These are phyloP conservation scores for Nephrotoma appendiculata DNA, from an alignment of 2,888 invertebrate genomes.

Conservation along the genomic window DNA sequence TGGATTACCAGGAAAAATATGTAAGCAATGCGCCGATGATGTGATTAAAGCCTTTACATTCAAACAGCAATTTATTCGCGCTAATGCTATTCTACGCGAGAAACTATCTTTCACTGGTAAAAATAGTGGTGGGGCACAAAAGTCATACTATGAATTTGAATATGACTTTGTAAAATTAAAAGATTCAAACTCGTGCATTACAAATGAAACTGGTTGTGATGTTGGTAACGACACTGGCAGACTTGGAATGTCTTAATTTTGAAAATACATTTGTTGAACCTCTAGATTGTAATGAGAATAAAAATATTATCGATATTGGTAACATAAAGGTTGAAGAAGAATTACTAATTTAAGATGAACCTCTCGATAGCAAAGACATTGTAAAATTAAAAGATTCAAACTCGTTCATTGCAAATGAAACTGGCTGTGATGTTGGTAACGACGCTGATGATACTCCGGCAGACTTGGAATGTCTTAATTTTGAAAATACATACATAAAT, in stretches of 20 bases:
- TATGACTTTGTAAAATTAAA: not conserved
- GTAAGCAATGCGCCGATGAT: slow-evolving; percentile 18
- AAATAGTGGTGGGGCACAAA: not conserved
- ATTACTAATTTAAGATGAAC: not conserved
- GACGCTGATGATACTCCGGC: not conserved
- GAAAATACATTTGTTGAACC: not conserved
- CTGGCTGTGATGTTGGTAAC: not conserved
- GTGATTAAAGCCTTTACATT: slow-evolving; percentile 21
- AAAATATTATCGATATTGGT: not conserved
- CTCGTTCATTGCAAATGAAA: not conserved
- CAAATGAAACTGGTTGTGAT: not conserved
- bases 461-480: not conserved
- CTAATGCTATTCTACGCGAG: slow-evolving; percentile 20
- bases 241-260: not conserved
- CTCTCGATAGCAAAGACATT: too few relatives aligned
- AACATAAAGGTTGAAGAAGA: not conserved
- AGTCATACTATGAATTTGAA: not conserved
- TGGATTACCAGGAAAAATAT: slow-evolving; percentile 22
- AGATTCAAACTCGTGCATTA: not conserved
- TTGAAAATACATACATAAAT: not conserved
- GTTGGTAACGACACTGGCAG: not conserved
- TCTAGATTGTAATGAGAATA: not conserved
- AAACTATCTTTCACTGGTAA: slow-evolving; percentile 10
- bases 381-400: not conserved
- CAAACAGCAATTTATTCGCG: slow-evolving; percentile 20